Evolutionary conservation across 2,113 vertebrate species (phyloP).

Genomic region (Loxodonta africana): DNA sequence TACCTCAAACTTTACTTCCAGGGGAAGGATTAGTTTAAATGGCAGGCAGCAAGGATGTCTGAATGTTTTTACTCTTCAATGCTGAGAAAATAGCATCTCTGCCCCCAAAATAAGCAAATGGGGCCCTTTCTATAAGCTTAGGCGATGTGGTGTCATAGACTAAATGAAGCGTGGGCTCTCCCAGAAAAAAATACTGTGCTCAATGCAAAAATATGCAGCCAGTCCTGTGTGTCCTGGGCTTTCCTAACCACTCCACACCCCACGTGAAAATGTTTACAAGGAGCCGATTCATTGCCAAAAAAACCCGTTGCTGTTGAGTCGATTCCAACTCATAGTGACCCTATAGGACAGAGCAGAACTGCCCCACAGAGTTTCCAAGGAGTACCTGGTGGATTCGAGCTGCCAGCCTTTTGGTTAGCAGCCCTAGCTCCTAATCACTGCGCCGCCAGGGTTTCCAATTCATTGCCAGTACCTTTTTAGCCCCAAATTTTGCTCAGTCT

Average conservation of each 20-base stretch:
- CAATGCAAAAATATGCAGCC: background rate
- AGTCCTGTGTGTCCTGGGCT: background rate
- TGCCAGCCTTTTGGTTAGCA: too few species aligned
- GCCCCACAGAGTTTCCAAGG: too few species aligned
- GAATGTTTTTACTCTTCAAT: background rate
- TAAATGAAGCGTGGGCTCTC: background rate
- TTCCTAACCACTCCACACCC: background rate
- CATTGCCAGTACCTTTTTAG: background rate
- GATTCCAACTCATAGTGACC: too few species aligned
- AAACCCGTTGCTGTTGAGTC: too few species aligned
- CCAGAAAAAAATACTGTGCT: background rate
- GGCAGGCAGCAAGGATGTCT: background rate
- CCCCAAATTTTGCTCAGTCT: background rate
- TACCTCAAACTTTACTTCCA: background rate
- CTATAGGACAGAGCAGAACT: too few species aligned
- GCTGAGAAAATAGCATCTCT: constrained; percentile 46
- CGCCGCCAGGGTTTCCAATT: background rate
- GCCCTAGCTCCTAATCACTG: too few species aligned
- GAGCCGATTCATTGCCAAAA: background rate
- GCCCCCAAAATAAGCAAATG: background rate
- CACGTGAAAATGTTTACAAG: background rate
- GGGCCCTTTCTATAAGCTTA: background rate
- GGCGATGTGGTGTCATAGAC: fast-evolving
- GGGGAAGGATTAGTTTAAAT: background rate
- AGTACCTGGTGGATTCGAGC: too few species aligned